Conservation (phyloP, 1,140 invertebrate genomes). For the Brachionus paranguensis region DNA sequence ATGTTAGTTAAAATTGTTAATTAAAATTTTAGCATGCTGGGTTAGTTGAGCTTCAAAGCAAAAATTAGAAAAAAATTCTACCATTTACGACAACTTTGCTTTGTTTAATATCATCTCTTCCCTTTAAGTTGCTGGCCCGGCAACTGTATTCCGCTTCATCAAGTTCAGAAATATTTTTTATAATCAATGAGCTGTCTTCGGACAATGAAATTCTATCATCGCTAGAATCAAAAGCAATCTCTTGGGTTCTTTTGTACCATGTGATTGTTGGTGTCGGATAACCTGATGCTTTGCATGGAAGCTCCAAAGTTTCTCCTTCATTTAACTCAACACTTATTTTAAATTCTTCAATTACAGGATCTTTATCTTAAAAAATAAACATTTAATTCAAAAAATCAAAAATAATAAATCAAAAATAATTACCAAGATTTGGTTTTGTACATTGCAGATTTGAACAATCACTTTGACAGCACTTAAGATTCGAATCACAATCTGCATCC, state of each 20-base stretch:
- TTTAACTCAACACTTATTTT: constrained; percentile 35
- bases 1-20: not conserved
- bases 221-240: not conserved
- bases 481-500: not conserved
- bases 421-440: not conserved
- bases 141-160: constrained; percentile 25
- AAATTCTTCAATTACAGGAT: constrained; percentile 21
- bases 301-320: constrained; percentile 44
- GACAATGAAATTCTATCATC: not conserved
- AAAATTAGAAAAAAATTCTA: not conserved
- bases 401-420: too few species aligned
- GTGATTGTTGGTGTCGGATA: constrained; percentile 43
- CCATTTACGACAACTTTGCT: constrained; percentile 22
- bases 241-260: constrained; percentile 44
- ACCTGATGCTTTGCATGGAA: constrained; percentile 44
- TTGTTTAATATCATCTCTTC: constrained; percentile 10
- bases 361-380: not conserved
- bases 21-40: not conserved
- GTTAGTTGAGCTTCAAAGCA: not conserved
- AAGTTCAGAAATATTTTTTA: not conserved
- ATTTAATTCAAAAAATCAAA: not conserved
- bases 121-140: not conserved
- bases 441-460: constrained; percentile 5
- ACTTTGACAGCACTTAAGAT: not conserved
- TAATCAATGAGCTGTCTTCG: constrained; percentile 12